Evolutionary conservation across 92 coral and sea anemone genomes (phyloP), one percentile per base, ranked within the genome.

Genomic region (Actinernus sp.): DNA sequence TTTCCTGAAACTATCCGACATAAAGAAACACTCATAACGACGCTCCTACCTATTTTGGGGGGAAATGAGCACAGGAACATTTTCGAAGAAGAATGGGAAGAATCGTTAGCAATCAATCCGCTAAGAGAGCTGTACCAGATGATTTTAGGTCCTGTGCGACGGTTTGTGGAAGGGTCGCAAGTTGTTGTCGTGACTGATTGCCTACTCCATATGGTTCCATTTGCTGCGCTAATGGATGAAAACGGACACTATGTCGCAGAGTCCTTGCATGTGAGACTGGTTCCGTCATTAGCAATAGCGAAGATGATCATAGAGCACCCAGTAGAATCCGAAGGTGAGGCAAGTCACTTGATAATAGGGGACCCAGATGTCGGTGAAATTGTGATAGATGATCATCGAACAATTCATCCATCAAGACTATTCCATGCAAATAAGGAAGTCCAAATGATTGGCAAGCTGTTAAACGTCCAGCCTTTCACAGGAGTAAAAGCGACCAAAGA

Each of bases 131-230:
- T 76, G 29, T 76, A 52, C 32, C 13, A 64, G 5, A 48, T 65
- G 5, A 25, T 76, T 4, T 43, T 76, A 19, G 39, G 65, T 10
- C 83, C 76, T 7, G 76, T 65, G 4, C 52, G 41, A 20, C 45
- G 45, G 13, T 21, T 20, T 13, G 40, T 76, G 18, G 12, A 65
- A 23, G 83, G 76, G 8, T 48, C 48, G 22, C 60, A 78, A 34
- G 28, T 78, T 27, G 27, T 68, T 20, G 58, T 78, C 19, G 63
- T 78, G 28, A 78, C 85, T 26, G 79, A 78, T 37, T 14, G 58
- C 14, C 21, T 41, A 13, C 39, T 78, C 38, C 58, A 69, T 33
- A 37, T 36, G n/a, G 28, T 52, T 26, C 85, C 85, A 19, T 78
- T 64, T 41, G 58, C 60, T 26, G 71, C 79, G 12, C 56, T 78